A percentile compares a stretch with the other conserved stretches of the same genome.
These are phyloP conservation scores for Amphiprion percula DNA, from an alignment of 2,113 vertebrate species.

Conservation along the genomic window DNA sequence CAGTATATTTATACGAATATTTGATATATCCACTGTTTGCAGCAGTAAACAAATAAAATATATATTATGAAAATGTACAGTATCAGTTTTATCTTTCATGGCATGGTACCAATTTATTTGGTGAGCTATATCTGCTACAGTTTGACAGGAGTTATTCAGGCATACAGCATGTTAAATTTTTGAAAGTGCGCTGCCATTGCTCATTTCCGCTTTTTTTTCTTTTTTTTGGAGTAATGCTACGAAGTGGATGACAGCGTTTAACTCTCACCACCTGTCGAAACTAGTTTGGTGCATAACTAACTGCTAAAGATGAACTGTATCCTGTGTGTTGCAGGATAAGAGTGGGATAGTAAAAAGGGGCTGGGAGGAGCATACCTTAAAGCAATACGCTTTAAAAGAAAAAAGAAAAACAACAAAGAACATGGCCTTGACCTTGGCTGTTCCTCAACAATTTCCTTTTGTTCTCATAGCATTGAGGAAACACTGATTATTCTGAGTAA, in stretches of 20 bases:
- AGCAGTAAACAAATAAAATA: conserved; percentile 27
- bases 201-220: conserved; percentile 82
- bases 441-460: conserved; percentile 91
- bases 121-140: conserved; percentile 11
- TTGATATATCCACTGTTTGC: background rate
- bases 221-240: conserved; percentile 77
- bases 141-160: conserved; percentile 62
- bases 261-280: conserved; percentile 89
- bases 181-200: conserved; percentile 37
- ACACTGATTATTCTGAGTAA: conserved; percentile 94
- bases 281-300: conserved; percentile 83
- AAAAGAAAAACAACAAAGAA: conserved; percentile 30
- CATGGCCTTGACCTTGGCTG: conserved; percentile 88
- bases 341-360: background rate
- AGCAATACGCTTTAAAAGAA: conserved; percentile 13
- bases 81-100: conserved; percentile 26
- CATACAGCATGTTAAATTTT: conserved; percentile 49
- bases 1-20: conserved; percentile 1
- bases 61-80: conserved; percentile 17
- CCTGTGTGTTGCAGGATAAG: background rate
- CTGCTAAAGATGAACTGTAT: conserved; percentile 82
- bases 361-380: conserved; percentile 74
- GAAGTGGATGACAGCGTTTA: conserved; percentile 87
- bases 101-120: conserved; percentile 22
- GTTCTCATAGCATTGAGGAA: conserved; percentile 89